Evolutionary conservation across 1,140 invertebrate species (phyloP), one percentile per base, ranked within the genome.

Genomic region (Theocolax elegans): DNA sequence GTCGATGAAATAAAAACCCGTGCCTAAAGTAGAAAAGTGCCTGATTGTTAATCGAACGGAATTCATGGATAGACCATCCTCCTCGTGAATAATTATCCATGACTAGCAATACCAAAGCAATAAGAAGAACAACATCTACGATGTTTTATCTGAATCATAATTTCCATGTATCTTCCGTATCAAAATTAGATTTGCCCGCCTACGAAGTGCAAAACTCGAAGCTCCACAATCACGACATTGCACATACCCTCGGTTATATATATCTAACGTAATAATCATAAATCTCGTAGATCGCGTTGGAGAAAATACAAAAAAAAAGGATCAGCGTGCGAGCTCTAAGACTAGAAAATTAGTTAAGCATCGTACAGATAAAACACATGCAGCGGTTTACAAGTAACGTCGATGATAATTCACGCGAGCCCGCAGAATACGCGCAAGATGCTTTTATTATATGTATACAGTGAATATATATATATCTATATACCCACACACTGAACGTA

Each of bases 171-270:
- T 38, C 48, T 51, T 23, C n/a, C 25, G 10, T 62, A 58, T 58
- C 65, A 4, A 58, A 67, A 67, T 58, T 35, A 48, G 53, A 67
- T 35, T 67, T n/a, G 12, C 40, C 29, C 42, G 46, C 42, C 59
- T 15, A 62, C 42, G 42, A n/a, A n/a, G n/a, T n/a, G n/a, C n/a
- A n/a, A n/a, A n/a, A n/a, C n/a, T n/a, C n/a, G n/a, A 46, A n/a
- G n/a, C 42, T 10, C 42, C 4, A n/a, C n/a, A 31, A 40, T n/a
- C 3, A 19, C 1, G n/a, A 19, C 17, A 23, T 23, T 27, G 13
- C 19, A 15, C 8, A 56, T 56, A 8, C 21, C 38, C 38, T 19
- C 63, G 23, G 23, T 42, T 31, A 44, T 17, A 44, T 17, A 44
- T 15, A 10, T 21, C 48, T 13, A 6, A 4, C 17, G 35, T 9